Evolutionary conservation across 2,888 invertebrate genomes (phyloP).

Genomic region (Scotopteryx bipunctaria): DNA sequence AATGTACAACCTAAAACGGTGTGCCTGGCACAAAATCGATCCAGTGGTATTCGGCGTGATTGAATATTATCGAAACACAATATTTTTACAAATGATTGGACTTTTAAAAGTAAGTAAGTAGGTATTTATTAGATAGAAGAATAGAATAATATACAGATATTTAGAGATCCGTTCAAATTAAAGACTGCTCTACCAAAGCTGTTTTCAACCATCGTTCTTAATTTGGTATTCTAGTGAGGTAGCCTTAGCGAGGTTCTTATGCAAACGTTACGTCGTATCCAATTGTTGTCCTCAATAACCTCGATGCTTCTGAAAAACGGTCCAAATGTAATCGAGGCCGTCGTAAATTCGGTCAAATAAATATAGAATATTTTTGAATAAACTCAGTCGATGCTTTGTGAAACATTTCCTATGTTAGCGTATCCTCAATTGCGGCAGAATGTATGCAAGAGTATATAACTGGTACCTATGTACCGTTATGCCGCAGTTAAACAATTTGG

Average conservation of each 20-base stretch:
- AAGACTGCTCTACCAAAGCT: background rate
- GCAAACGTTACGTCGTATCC: constrained; percentile 58
- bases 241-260: constrained; percentile 54
- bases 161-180: background rate
- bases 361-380: constrained; percentile 29
- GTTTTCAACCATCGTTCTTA: constrained; percentile 13
- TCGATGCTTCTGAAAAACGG: constrained; percentile 47
- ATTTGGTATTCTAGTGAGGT: constrained; percentile 58
- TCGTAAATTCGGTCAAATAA: constrained; percentile 29
- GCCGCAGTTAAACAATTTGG: constrained; percentile 16
- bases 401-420: constrained; percentile 24
- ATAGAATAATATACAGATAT: too few relatives aligned
- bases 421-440: constrained; percentile 16
- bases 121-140: too few relatives aligned
- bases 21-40: too few relatives aligned
- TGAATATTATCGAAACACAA: too few relatives aligned
- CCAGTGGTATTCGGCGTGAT: too few relatives aligned
- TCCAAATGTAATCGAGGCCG: constrained; percentile 39
- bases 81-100: too few relatives aligned
- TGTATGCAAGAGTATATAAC: constrained; percentile 23
- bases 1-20: too few relatives aligned
- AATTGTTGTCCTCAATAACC: constrained; percentile 41
- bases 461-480: constrained; percentile 34
- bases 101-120: too few relatives aligned
- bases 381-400: constrained; percentile 14